These are phyloP conservation scores for Cetoscarus ocellatus DNA, from an alignment of 2,797 vertebrate species.

Conservation along the genomic window DNA sequence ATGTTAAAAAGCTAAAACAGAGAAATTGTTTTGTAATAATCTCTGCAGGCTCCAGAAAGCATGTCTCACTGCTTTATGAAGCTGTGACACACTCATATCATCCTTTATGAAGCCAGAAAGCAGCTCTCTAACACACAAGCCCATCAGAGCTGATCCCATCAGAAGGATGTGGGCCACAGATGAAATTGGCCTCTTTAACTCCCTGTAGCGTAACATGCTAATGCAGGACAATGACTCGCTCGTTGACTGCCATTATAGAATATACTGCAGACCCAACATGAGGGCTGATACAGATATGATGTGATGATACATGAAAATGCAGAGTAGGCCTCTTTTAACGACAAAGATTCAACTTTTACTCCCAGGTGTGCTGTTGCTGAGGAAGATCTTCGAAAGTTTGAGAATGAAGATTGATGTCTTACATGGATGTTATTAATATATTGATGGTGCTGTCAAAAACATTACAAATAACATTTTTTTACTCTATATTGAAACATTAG, in stretches of 20 bases:
- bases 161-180: conserved; percentile 65
- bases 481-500: conserved; percentile 76
- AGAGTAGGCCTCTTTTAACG: not conserved
- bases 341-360: conserved; percentile 24
- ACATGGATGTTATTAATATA: conserved; percentile 74
- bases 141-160: conserved; percentile 72
- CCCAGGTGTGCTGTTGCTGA: conserved; percentile 25
- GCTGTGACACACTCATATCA: conserved; percentile 61
- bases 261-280: conserved; percentile 59
- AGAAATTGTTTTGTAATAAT: conserved; percentile 50
- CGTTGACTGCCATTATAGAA: conserved; percentile 72
- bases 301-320: conserved; percentile 54
- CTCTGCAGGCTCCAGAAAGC: conserved; percentile 57
- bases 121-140: conserved; percentile 58
- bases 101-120: conserved; percentile 73
- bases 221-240: conserved; percentile 79
- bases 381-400: conserved; percentile 49
- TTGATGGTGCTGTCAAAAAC: conserved; percentile 78
- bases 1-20: conserved; percentile 39
- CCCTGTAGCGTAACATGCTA: conserved; percentile 77
- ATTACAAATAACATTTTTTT: conserved; percentile 71
- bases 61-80: conserved; percentile 68
- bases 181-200: conserved; percentile 76
- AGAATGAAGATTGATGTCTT: conserved; percentile 79
- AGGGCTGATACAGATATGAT: conserved; percentile 59